Conservation (phyloP, 2,797 vertebrate genomes). For the Etheostoma nigrum region DNA sequence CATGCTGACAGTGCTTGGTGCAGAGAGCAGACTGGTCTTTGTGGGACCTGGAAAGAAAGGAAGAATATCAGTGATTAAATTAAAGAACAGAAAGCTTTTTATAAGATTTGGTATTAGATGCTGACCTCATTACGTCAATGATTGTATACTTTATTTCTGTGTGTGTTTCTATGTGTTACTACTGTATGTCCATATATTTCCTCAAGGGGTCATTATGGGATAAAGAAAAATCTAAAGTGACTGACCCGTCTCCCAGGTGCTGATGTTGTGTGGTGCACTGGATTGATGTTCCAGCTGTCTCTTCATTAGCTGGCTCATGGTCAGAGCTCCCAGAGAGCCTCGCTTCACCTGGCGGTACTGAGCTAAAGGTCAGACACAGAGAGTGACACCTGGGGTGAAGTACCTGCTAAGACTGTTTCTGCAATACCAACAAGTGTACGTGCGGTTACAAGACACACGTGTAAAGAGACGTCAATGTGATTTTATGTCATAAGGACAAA, state of each 20-base stretch:
- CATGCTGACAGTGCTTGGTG: constrained; percentile 98
- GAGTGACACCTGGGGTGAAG: constrained; percentile 36
- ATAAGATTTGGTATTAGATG: background rate
- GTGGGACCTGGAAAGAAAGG: constrained; percentile 87
- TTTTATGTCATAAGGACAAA: constrained; percentile 9
- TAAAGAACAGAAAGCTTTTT: background rate
- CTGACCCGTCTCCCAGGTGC: constrained; percentile 97
- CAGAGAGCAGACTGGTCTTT: constrained; percentile 96
- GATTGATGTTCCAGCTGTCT: constrained; percentile 98
- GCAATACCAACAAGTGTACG: background rate
- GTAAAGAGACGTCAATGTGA: constrained; percentile 35
- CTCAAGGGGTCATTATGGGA: background rate
- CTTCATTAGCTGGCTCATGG: constrained; percentile 99
- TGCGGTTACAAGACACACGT: constrained; percentile 41
- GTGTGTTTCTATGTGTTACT: background rate
- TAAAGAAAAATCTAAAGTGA: constrained; percentile 37
- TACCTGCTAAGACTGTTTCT: background rate
- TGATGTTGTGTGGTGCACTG: constrained; percentile 98
- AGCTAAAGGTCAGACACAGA: constrained; percentile 84
- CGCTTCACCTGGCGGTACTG: constrained; percentile 99
- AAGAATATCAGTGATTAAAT: background rate
- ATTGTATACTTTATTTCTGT: background rate
- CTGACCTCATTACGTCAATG: background rate
- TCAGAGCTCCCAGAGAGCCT: constrained; percentile 96
- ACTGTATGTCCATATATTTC: background rate